Evolutionary conservation across 2,888 invertebrate genomes (phyloP).

Genomic region (Cepaea hortensis): DNA sequence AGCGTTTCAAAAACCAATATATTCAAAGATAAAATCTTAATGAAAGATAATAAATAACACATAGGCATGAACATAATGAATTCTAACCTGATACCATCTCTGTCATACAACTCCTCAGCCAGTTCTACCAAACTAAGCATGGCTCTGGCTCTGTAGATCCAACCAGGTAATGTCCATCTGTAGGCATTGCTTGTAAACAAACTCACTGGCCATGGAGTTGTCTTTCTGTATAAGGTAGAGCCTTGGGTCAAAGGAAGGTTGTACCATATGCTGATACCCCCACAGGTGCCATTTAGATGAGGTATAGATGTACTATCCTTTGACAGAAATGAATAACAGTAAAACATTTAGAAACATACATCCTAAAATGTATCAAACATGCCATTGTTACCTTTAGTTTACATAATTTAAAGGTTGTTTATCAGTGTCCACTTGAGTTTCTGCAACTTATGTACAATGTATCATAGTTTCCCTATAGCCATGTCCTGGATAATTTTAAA

Average conservation of each 20-base stretch:
- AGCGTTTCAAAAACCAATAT: too few species aligned
- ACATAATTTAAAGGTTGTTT: too few species aligned
- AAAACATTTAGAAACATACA: neutral
- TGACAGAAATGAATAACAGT: neutral
- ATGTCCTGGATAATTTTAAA: too few species aligned
- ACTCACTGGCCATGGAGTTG: conserved; percentile 36
- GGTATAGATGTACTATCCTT: conserved; percentile 27
- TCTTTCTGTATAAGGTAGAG: conserved; percentile 23
- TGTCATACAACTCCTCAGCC: conserved; percentile 64
- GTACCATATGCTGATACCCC: conserved; percentile 43
- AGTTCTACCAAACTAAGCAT: conserved; percentile 69
- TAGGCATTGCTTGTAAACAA: conserved; percentile 57
- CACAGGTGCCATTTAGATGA: conserved; percentile 42
- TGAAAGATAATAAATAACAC: too few species aligned
- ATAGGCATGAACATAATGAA: neutral
- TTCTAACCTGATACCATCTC: conserved; percentile 46
- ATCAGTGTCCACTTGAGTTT: too few species aligned
- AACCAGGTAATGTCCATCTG: conserved; percentile 64
- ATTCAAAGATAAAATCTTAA: too few species aligned
- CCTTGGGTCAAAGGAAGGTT: neutral
- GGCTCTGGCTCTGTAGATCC: conserved; percentile 65
- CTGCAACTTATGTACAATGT: too few species aligned
- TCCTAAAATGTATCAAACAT: neutral
- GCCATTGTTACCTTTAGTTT: neutral
- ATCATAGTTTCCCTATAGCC: too few species aligned